Evolutionary conservation across 2,113 vertebrate genomes (phyloP), one percentile per base, ranked within the genome.

Genomic region (Tachysurus fulvidraco): DNA sequence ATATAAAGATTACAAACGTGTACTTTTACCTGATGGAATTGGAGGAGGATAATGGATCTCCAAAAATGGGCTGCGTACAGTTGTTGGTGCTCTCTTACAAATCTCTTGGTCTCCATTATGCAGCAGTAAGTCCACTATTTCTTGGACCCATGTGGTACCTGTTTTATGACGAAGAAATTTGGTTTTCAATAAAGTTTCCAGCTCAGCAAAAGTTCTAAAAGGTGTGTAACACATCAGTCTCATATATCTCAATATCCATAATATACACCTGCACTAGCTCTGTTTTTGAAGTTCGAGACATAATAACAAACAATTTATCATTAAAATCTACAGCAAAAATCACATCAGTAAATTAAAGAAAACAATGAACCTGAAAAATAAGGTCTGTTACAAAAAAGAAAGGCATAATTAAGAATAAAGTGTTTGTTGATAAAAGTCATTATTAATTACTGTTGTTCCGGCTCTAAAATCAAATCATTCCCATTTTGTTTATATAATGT

Each of bases 141-240:
- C 93, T 65, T 95, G 94, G 21, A 83, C 89, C 93, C 94, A 94
- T 2, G 93, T 95, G 23, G 93, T 95, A 71, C 93, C 93, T 94
- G 64, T 52, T 71, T 69, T 16, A 23, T 21, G 16, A 50, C n/a
- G 16, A 21, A 46, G 7, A 44, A 25, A 23, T 64, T 60, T 44
- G 1, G 4, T 55, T 57, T 19, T n/a, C 25, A 28, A 5, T 59
- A 25, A 44, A 25, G 28, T 44, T 23, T 41, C 7, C 17, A 36
- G 1, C 17, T 30, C 16, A 69, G 12, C 1, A 21, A 14, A 71
- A 36, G n/a, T 14, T 10, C 10, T 64, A 64, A 7, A 67, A 36
- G 11, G 36, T 69, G 16, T 36, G 16, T 36, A 36, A 17, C 30
- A 69, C 6, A 30, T 21, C 7, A n/a, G 13, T 11, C 62, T 65